Evolutionary conservation across 2,797 vertebrate genomes (phyloP).

Genomic region (Calcarius lapponicus): DNA sequence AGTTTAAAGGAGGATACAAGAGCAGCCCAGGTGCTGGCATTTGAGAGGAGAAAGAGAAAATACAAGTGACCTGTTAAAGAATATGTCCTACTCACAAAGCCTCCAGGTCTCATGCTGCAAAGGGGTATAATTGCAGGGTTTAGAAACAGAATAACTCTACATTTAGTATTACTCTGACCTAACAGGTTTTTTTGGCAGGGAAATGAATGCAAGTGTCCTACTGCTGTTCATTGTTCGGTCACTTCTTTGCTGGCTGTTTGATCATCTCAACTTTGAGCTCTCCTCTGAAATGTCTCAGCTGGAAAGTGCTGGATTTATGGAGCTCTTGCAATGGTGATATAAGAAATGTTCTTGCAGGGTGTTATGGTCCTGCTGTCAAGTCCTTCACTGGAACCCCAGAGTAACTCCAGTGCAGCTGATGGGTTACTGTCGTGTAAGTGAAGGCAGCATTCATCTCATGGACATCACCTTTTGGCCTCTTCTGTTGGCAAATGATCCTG

Average conservation of each 20-base stretch:
- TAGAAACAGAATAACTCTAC: not conserved
- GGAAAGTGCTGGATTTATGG: not conserved
- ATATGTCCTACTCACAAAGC: not conserved
- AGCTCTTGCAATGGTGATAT: not conserved
- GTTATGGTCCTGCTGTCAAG: conserved; percentile 13
- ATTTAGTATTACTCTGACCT: not conserved
- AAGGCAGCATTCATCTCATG: conserved; percentile 33
- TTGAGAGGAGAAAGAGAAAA: not conserved
- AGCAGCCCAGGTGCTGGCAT: not conserved
- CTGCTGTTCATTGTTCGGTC: not conserved
- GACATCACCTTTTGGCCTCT: conserved; percentile 30
- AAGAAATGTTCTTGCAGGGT: conserved; percentile 5
- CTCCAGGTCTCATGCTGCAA: not conserved
- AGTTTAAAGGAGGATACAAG: not conserved
- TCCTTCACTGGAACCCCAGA: not conserved
- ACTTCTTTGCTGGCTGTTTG: not conserved
- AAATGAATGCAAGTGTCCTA: not conserved
- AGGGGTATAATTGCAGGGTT: not conserved
- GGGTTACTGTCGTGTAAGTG: not conserved
- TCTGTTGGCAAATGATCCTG: conserved; percentile 48
- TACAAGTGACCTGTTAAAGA: not conserved
- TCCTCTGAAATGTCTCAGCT: not conserved
- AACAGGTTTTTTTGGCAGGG: not conserved
- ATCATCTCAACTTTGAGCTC: not conserved
- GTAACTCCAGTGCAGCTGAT: conserved; percentile 13